These are phyloP conservation scores for Steinernema feltiae DNA, from an alignment of 1,140 invertebrate genomes.

Conservation along the genomic window DNA sequence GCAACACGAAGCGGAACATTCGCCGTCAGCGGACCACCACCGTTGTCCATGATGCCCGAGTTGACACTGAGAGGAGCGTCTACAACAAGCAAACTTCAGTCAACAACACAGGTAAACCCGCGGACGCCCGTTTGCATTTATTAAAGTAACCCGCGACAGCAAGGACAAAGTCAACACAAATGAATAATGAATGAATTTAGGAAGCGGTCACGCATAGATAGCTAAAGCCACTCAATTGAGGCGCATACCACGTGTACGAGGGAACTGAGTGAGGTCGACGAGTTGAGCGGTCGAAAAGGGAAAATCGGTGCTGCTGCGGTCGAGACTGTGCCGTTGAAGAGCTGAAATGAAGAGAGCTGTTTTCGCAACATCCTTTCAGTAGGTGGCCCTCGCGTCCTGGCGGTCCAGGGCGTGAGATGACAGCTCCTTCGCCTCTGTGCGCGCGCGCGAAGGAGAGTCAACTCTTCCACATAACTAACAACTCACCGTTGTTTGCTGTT, in stretches of 20 bases:
- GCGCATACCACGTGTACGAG: not conserved
- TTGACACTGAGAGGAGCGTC: not conserved
- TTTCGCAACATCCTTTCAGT: not conserved
- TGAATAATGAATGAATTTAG: not conserved
- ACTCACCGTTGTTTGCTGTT: slow-evolving; percentile 11
- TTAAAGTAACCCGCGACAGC: not conserved
- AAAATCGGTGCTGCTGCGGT: not conserved
- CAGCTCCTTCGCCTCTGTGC: not conserved
- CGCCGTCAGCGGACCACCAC: not conserved
- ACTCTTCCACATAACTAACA: not conserved
- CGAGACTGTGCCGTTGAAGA: not conserved
- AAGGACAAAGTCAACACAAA: not conserved
- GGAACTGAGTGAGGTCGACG: not conserved
- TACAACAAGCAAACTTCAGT: not conserved
- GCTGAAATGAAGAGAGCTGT: not conserved
- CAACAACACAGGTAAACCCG: not conserved
- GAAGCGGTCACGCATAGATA: not conserved
- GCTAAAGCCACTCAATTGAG: too few species aligned
- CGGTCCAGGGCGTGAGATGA: too few species aligned
- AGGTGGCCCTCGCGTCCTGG: not conserved
- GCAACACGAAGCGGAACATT: not conserved
- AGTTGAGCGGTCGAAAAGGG: not conserved
- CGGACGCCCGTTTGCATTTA: not conserved
- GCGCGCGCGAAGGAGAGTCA: too few species aligned
- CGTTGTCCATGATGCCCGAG: not conserved